These are phyloP conservation scores for Pyrgilauda ruficollis DNA, from an alignment of 2,113 vertebrate genomes.

Conservation along the genomic window DNA sequence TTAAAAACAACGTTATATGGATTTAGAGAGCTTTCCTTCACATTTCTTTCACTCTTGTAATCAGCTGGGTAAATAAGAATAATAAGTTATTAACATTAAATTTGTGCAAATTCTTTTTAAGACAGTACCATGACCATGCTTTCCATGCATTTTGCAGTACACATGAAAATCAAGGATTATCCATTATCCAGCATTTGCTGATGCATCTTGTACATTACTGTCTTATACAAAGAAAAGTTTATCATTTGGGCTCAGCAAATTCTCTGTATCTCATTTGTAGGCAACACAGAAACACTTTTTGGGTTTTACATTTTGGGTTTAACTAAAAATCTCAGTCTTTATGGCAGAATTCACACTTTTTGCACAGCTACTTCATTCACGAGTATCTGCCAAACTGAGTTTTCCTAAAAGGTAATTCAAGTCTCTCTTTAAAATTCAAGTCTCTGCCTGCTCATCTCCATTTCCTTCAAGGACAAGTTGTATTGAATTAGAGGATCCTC, in stretches of 20 bases:
- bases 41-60: not conserved
- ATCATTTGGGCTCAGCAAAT: not conserved
- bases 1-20: not conserved
- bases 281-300: not conserved
- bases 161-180: not conserved
- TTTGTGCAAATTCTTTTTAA: not conserved
- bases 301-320: not conserved
- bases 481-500: not conserved
- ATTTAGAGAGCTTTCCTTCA: not conserved
- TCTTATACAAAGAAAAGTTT: not conserved
- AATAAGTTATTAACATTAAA: not conserved
- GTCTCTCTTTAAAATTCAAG: not conserved
- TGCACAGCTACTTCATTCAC: not conserved
- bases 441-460: not conserved
- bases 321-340: not conserved
- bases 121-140: not conserved
- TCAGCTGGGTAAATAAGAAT: not conserved
- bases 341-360: not conserved
- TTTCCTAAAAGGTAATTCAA: not conserved
- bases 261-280: not conserved
- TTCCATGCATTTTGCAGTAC: not conserved
- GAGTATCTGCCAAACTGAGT: not conserved
- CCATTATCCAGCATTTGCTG: not conserved
- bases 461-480: not conserved
- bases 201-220: not conserved